Evolutionary conservation across 2,797 vertebrate genomes (phyloP).

Genomic region (Pipistrellus nathusii): DNA sequence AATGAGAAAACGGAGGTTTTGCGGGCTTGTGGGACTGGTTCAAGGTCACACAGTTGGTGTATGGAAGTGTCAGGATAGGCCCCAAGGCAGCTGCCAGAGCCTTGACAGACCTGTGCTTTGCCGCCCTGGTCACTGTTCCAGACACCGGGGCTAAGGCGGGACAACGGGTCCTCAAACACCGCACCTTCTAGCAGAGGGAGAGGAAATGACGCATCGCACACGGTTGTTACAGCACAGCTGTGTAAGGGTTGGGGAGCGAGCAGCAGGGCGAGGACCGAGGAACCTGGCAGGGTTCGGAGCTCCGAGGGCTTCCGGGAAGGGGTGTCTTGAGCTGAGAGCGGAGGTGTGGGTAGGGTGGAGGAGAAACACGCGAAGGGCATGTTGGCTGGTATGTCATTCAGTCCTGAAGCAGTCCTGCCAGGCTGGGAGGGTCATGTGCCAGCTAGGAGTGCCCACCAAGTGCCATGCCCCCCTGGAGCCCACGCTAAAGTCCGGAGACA

Average conservation of each 20-base stretch:
- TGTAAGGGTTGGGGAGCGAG: not conserved
- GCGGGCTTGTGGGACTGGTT: not conserved
- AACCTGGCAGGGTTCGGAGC: not conserved
- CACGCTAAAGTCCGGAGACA: not conserved
- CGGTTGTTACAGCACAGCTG: not conserved
- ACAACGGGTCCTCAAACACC: not conserved
- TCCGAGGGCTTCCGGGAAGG: conserved; percentile 3
- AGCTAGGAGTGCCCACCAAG: not conserved
- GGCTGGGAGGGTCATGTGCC: not conserved
- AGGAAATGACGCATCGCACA: not conserved
- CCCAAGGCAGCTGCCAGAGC: not conserved
- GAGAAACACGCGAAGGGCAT: not conserved
- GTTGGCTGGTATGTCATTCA: not conserved
- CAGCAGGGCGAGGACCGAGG: not conserved
- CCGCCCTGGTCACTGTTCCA: not conserved
- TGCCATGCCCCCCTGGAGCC: not conserved
- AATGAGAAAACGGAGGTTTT: not conserved
- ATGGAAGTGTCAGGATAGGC: not conserved
- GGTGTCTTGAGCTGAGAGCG: not conserved
- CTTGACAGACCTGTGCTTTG: not conserved
- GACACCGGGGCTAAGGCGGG: not conserved
- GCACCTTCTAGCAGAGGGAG: not conserved
- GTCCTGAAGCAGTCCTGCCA: not conserved
- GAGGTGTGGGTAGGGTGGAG: not conserved
- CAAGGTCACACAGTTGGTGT: not conserved